Conservation (phyloP, 2,888 invertebrate species). For the Eupeodes luniger region DNA sequence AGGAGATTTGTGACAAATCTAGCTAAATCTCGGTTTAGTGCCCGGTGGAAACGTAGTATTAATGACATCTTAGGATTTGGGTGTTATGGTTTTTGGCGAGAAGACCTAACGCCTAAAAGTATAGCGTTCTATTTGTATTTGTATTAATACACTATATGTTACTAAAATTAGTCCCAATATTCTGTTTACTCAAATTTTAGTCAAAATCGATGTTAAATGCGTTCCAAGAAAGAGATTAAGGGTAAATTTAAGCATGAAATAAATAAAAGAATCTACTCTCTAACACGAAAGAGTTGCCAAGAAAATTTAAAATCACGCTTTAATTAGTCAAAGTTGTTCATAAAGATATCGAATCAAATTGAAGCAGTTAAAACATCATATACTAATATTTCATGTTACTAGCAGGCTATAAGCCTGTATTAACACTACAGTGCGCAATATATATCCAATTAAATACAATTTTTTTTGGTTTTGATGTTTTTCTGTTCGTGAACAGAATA, state of each 20-base stretch:
- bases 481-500: constrained; percentile 47
- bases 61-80: no score
- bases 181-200: no score
- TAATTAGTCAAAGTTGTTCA: background rate
- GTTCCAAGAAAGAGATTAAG: no score
- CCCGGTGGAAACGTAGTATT: no score
- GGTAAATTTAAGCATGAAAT: background rate
- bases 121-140: no score
- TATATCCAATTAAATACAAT: constrained; percentile 63
- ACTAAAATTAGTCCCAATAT: no score
- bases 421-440: constrained; percentile 24
- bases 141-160: no score
- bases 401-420: constrained; percentile 13
- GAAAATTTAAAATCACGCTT: constrained; percentile 27
- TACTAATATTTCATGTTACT: constrained; percentile 49
- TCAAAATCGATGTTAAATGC: no score
- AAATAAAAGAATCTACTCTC: background rate
- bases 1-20: no score
- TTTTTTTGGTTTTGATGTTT: constrained; percentile 29
- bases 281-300: background rate
- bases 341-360: constrained; percentile 18
- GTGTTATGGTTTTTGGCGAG: no score
- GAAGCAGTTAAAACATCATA: constrained; percentile 51
- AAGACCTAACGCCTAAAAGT: no score
- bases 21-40: no score